Evolutionary conservation across 2,797 vertebrate species (phyloP), one percentile per base, ranked within the genome.

Genomic region (Cynodonichthys magdalenae): DNA sequence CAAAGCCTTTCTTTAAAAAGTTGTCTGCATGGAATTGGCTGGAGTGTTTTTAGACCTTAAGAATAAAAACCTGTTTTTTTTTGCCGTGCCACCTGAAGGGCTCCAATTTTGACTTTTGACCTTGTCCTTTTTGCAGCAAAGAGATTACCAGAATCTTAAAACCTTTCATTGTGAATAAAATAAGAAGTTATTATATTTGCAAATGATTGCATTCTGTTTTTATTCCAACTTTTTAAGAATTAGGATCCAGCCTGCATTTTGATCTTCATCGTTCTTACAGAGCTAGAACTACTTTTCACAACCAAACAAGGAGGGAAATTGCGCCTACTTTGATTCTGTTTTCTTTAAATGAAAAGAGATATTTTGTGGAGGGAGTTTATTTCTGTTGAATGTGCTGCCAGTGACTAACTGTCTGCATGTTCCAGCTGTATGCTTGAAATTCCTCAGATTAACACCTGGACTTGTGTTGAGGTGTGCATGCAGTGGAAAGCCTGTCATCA

Each of bases 401-500:
- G 20, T 48, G 14, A 47, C 27, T 53, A 12, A 5, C 69, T 67
- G 52, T 63, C 60, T 87, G 87, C 86, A 88, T 71, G 87, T 63
- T 44, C 69, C 42, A 75, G 24, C 53, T 52, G 29, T 54, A 2
- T 70, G 63, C 69, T 61, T 66, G 54, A 77, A 77, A 63, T 51
- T 39, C 74, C 62, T 77, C 53, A 59, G 54, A 70, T 66, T 63
- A 80, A 73, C 75, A 66, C 44, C 9, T 48, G 18, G 56, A 46
- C 63, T 15, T 61, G 71, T 57, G 52, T 54, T 28, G 45, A 41
- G 59, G 49, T 72, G 66, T 79, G 77, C 61, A 71, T 78, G 72
- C 50, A 29, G n/a, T 46, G 60, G 20, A 39, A 59, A 59, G 60
- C 75, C 17, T 46, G 53, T 28, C 69, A 28, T 60, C 28, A 63